phyloP scores from a whole-genome alignment of 2,888 invertebrate genomes.

The Imbricaverruca yamaguchii region DNA sequence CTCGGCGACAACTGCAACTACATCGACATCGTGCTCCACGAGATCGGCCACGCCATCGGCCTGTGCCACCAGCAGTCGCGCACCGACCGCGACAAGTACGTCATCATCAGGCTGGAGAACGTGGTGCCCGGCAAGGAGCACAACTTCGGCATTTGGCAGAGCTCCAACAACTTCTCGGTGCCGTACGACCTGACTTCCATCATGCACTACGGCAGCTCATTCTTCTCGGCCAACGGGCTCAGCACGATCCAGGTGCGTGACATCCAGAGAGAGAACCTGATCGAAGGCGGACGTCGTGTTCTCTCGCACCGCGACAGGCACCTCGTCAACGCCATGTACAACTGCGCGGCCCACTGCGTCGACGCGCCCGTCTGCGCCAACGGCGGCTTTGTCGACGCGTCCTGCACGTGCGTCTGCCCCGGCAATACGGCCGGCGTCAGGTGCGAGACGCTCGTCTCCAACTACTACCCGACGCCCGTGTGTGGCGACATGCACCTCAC shows the following conservation, averaged over 20 bases:
- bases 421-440: slow-evolving; percentile 9
- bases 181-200: slow-evolving; percentile 27
- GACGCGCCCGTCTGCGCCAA: background rate
- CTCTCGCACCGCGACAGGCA: slow-evolving; percentile 26
- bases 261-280: slow-evolving; percentile 13
- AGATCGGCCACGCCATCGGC: slow-evolving; percentile 24
- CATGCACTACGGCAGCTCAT: slow-evolving; percentile 26
- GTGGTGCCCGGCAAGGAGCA: background rate
- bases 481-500: background rate
- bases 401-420: slow-evolving; percentile 25
- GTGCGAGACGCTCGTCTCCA: slow-evolving; percentile 16
- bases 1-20: slow-evolving; percentile 12
- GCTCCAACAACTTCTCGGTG: background rate
- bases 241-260: slow-evolving; percentile 12
- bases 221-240: slow-evolving; percentile 13
- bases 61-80: slow-evolving; percentile 25
- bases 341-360: slow-evolving; percentile 9
- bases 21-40: slow-evolving; percentile 16
- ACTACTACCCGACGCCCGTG: slow-evolving; percentile 7
- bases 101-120: slow-evolving; percentile 24
- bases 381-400: slow-evolving; percentile 20
- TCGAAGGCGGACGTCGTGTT: background rate
- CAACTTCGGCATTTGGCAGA: background rate
- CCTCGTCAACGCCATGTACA: slow-evolving; percentile 24
- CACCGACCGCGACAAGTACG: slow-evolving; percentile 23